A percentile compares a stretch with the other conserved stretches of the same genome.
phyloP scores from a whole-genome alignment of 2,113 vertebrate genomes.

The Aphelocoma coerulescens region DNA sequence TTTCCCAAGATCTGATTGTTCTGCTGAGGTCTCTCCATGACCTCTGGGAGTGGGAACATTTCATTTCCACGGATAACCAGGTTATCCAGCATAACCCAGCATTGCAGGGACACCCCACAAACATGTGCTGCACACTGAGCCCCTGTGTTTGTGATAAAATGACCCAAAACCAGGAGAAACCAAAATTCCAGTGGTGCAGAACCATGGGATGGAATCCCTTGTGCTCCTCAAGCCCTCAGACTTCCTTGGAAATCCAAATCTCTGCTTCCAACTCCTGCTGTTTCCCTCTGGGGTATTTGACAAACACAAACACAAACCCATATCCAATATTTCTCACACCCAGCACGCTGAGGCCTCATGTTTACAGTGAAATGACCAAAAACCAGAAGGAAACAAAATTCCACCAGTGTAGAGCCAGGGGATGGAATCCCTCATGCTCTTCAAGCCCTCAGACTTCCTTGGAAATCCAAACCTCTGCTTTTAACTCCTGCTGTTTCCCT shows the following conservation, averaged over 20 bases:
- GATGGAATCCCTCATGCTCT: not conserved
- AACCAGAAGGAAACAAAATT: not conserved
- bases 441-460: not conserved
- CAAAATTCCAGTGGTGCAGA: not conserved
- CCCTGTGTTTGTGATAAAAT: not conserved
- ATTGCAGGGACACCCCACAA: accelerated
- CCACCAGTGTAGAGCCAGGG: not conserved
- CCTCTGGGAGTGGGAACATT: accelerated
- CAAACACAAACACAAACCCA: not conserved
- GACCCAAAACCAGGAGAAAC: not conserved
- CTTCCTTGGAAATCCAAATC: not conserved
- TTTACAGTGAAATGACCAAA: not conserved
- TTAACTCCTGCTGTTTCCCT: not conserved
- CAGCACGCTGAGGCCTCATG: accelerated
- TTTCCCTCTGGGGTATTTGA: not conserved
- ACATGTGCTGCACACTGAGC: accelerated
- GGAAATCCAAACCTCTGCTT: not conserved
- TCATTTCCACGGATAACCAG: not conserved
- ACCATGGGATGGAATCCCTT: not conserved
- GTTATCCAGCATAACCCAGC: not conserved
- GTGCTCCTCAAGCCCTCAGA: not conserved
- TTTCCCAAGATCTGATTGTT: accelerated
- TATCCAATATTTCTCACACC: not conserved
- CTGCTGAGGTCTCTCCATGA: accelerated
- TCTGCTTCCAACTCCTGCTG: not conserved